Base-by-base conservation (phyloP, 2,113 vertebrate species). In the Malurus melanocephalus region DNA sequence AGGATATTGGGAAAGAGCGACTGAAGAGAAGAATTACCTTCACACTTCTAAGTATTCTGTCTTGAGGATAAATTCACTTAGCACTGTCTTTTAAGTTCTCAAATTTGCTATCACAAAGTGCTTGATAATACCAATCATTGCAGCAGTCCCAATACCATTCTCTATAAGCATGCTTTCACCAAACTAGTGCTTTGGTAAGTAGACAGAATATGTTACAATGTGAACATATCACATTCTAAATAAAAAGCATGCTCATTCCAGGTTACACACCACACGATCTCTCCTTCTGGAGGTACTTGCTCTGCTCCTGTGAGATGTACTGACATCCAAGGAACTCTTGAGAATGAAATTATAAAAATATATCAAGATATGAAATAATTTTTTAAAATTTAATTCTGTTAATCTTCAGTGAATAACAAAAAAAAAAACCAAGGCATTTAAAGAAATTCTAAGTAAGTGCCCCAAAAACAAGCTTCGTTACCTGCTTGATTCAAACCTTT, bases 181-280 rank as follows among this genome's bases (percentile, higher is more conserved):
- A 42, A 77, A 66, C 16, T 35, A 48, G 4, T 30, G 22, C 24
- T 77, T 57, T 56, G 35, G 61, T 85, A 78, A 93, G 52, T 45
- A 80, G 26, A 71, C 16, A 83, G 53, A 85, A 78, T 85, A 49
- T 0, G 5, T 59, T 84, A 71, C 3, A 10, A 57, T 1, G 23
- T 18, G 33, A 85, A 53, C 62, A n/a, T 56, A 67, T 38, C 51
- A 94, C 40, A 48, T 13, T 46, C 27, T 42, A 67, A 55, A 40
- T 27, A 53, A 61, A 81, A 80, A 85, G 24, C 56, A 81, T 73
- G 86, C 79, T 89, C 19, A 83, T 74, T 69, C 87, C 85, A 85
- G 46, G 60, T 81, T 96, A 98, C 98, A 95, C 96, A 99, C 98
- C 98, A 97, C 56, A 42, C 91, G 38, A 87, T 98, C 98, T 97